Base-by-base conservation (phyloP, 2,797 vertebrate species). In the Nothura maculosa region DNA sequence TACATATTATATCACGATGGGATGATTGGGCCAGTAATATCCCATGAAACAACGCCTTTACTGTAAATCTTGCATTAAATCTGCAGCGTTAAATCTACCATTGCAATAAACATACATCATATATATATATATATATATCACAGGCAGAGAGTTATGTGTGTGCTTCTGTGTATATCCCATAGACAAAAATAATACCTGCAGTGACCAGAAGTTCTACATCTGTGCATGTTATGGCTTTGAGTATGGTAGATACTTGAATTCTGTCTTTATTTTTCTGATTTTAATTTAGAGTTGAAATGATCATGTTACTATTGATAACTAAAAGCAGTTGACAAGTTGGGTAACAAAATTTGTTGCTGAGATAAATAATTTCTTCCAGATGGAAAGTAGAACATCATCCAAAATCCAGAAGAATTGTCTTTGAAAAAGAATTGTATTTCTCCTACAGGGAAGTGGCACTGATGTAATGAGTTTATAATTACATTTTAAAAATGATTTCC, bases 381-480 rank as follows among this genome's bases (percentile, higher is more conserved):
- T 90, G 48, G 40, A 95, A 97, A 95, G 85, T 45, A 78, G 68
- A 89, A 57, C 21, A 17, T 87, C 84, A 80, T 27, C 94, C 68
- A 72, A 78, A 67, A 89, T 91, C 80, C 94, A 38, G 52, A 96
- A 87, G 32, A 60, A 82, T 19, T 89, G 30, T 82, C 70, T 67
- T 79, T 83, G 62, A 17, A 38, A 58, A 96, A 88, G 32, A 62
- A 79, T 17, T 89, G 30, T 81, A 10, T 74, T 34, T 68, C 54
- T 77, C 92, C 58, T 88, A 86, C 68, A 78, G 30, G 32, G 77
- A 95, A 40, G 15, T 66, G 54, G 10, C 43, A 50, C 55, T 78
- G 76, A 38, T 87, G 16, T 86, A 70, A 66, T 77, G 55, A 85
- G 34, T 42, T 6, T 75, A 38, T 89, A 94, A 94, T 91, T 95